Evolutionary conservation across 2,797 vertebrate species (phyloP).

Genomic region (Diglossa cyanea): DNA sequence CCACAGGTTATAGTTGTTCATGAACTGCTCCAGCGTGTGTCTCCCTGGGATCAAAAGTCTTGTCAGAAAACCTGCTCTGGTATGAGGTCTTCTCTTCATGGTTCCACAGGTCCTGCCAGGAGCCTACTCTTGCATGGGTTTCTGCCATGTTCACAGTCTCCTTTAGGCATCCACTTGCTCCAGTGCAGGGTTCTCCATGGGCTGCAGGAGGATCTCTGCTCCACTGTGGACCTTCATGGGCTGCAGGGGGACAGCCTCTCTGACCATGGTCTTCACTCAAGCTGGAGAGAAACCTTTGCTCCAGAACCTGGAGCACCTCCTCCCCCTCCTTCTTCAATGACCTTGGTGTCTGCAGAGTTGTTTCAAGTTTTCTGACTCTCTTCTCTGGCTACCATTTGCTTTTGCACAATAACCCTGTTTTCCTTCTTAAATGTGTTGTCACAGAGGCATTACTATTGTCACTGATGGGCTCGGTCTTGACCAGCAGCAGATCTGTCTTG

Average conservation of each 20-base stretch:
- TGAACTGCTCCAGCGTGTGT: neutral
- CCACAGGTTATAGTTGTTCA: neutral
- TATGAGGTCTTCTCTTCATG: neutral
- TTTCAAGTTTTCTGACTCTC: neutral
- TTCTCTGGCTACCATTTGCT: neutral
- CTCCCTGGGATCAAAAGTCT: fast-evolving
- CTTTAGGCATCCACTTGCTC: neutral
- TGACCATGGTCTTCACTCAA: neutral
- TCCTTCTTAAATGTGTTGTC: neutral
- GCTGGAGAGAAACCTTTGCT: neutral
- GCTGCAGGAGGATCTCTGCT: neutral
- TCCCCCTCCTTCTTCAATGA: neutral
- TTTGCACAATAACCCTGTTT: neutral
- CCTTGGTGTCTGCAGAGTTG: neutral
- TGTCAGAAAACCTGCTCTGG: neutral
- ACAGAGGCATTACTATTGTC: neutral
- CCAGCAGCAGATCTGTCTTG: neutral
- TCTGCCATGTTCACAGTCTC: fast-evolving
- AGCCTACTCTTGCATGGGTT: fast-evolving
- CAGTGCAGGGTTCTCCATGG: fast-evolving
- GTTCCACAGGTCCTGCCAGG: neutral
- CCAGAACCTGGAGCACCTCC: neutral
- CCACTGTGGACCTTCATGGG: neutral
- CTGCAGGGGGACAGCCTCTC: neutral
- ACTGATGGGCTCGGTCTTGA: fast-evolving